Conservation (phyloP, 2,113 vertebrate species). For the Lamprologus sp. region DNA sequence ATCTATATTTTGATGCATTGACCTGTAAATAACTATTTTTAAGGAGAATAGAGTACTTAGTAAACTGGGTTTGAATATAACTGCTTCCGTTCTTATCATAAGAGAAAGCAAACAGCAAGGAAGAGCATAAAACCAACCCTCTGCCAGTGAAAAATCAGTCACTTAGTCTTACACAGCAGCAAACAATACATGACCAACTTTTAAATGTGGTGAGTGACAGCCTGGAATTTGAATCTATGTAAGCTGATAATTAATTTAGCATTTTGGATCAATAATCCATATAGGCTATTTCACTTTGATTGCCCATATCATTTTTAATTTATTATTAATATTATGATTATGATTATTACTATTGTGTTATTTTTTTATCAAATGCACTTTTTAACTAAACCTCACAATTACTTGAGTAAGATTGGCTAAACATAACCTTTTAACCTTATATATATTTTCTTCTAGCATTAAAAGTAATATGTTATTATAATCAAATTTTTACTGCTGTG, state of each 20-base stretch:
- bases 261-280: background rate
- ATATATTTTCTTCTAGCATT: background rate
- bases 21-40: background rate
- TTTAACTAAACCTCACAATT: background rate
- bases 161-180: background rate
- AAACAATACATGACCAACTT: background rate
- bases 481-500: background rate
- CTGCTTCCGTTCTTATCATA: background rate
- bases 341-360: background rate
- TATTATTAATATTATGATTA: background rate
- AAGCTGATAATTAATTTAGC: background rate
- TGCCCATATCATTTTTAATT: background rate
- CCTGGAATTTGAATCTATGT: background rate
- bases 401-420: background rate
- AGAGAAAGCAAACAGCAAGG: background rate
- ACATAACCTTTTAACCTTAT: fast-evolving
- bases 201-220: background rate
- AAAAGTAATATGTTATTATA: background rate
- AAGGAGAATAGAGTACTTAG: background rate
- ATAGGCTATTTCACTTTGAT: background rate
- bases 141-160: background rate
- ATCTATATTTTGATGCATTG: background rate
- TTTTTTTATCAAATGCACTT: background rate
- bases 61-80: background rate
- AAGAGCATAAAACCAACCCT: background rate